Conservation (phyloP, 2,797 vertebrate species). For the Aldrovandia affinis region DNA sequence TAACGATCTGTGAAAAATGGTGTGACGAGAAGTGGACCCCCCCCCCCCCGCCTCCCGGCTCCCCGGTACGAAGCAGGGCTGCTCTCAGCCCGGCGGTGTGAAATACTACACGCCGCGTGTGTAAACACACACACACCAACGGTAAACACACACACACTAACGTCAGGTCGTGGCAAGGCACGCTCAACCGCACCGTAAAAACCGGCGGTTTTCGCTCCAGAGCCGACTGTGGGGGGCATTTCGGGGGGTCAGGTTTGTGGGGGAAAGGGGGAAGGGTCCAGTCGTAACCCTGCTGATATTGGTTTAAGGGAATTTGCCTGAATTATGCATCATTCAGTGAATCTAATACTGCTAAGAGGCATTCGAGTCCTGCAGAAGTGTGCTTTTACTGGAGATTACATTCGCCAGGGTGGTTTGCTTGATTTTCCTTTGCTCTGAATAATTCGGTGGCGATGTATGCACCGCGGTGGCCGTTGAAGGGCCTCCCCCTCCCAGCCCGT, state of each 20-base stretch:
- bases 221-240: background rate
- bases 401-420: background rate
- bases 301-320: background rate
- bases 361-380: background rate
- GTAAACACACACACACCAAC: conserved; percentile 27
- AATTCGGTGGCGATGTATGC: background rate
- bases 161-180: conserved; percentile 28
- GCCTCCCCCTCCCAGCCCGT: background rate
- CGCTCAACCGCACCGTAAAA: conserved; percentile 29
- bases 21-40: conserved; percentile 27
- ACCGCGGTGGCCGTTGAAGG: background rate
- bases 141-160: conserved; percentile 24
- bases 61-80: conserved; percentile 31
- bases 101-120: conserved; percentile 44
- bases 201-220: background rate
- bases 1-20: conserved; percentile 22
- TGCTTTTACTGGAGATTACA: background rate
- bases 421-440: background rate
- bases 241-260: conserved; percentile 2
- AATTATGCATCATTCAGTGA: conserved; percentile 2
- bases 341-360: background rate
- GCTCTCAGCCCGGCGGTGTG: conserved; percentile 37
- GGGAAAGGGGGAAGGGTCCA: conserved; percentile 9
- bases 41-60: conserved; percentile 12
- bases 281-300: conserved; percentile 20